These are phyloP conservation scores for Microplitis demolitor DNA, from an alignment of 1,140 invertebrate genomes.

Conservation along the genomic window DNA sequence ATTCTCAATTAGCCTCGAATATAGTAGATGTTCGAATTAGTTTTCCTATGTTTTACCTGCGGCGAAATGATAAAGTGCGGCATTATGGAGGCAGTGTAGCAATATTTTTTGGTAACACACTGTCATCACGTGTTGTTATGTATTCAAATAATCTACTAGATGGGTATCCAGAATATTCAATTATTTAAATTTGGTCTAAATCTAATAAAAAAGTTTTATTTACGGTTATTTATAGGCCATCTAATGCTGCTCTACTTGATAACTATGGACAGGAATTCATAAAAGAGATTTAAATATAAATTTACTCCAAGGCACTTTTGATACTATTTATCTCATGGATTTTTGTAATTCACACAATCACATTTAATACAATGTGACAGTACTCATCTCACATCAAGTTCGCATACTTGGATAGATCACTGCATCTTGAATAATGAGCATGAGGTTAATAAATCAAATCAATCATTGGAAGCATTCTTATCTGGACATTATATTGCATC, in stretches of 20 bases:
- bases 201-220: background rate
- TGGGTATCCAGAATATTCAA: background rate
- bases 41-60: too few species aligned
- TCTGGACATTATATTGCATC: slow-evolving; percentile 17
- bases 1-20: too few species aligned
- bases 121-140: background rate
- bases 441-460: background rate
- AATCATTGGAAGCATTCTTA: slow-evolving; percentile 6
- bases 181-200: background rate
- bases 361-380: background rate
- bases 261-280: background rate
- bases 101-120: background rate
- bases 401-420: slow-evolving; percentile 11
- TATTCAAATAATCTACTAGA: background rate
- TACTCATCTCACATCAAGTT: slow-evolving; percentile 9
- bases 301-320: background rate
- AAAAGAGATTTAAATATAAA: background rate
- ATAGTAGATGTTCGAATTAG: too few species aligned
- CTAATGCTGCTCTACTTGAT: background rate
- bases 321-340: background rate
- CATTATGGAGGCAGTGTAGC: background rate
- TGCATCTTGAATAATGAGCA: background rate
- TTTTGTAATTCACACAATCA: background rate
- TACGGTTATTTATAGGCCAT: slow-evolving; percentile 18
- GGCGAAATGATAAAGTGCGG: too few species aligned